Evolutionary conservation across 2,113 vertebrate species (phyloP), one percentile per base, ranked within the genome.

Genomic region (Callopanchax toddi): DNA sequence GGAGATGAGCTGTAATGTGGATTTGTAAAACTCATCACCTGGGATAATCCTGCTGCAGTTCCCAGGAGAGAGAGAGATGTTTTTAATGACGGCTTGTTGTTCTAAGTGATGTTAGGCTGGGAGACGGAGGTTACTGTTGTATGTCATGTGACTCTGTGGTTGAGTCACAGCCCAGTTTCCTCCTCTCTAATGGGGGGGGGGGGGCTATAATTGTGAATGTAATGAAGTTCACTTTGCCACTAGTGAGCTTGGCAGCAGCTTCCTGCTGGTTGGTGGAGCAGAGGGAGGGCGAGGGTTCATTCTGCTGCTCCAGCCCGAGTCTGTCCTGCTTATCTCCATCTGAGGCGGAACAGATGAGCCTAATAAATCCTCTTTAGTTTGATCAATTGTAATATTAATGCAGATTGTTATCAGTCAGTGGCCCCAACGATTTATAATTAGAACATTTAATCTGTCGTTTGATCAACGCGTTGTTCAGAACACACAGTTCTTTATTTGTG

Each of bases 61-160:
- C 69, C 85, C 89, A 89, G 91, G 87, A 87, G 87, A 88, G 86
- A 92, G 82, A 71, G 71, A 91, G 87, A 67, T 72, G 80, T 88
- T 89, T 89, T 91, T 91, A 91, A 91, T 91, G 83, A 85, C 63
- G 74, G 67, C 76, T 74, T 76, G 70, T 58, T 51, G 37, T 63
- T 64, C 69, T 60, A 65, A 72, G 71, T 86, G 82, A 84, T 84
- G 73, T 51, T 70, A 83, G 74, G 78, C 48, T 60, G 56, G 21
- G 42, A 42, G 69, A 51, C 55, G 58, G 42, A 67, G 50, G 17
- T 81, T 63, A 66, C 80, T 65, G 86, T 88, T 86, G 76, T 70
- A 67, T 87, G 89, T 79, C 65, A 81, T 79, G 84, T 76, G 69
- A 79, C 83, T 86, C 79, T 74, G 58, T 16, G 36, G 71, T 74